These are phyloP conservation scores for Bombyx mandarina DNA, from an alignment of 1,140 invertebrate genomes.

Conservation along the genomic window DNA sequence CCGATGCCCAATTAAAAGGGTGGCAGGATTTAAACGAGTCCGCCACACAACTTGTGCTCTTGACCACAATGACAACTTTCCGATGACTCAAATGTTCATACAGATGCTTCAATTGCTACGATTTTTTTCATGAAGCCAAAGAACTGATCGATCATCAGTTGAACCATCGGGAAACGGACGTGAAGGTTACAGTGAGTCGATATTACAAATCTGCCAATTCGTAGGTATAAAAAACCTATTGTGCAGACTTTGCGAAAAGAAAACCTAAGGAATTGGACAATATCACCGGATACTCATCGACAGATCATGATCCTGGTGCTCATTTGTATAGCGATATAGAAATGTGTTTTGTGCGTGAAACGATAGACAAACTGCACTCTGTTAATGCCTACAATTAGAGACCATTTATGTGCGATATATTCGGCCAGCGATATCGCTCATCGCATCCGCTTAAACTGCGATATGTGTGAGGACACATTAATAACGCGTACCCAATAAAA, in stretches of 20 bases:
- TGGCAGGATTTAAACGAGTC: no score
- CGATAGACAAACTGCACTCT: slow-evolving; percentile 21
- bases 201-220: slow-evolving; percentile 24
- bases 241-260: slow-evolving; percentile 23
- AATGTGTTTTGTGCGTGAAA: slow-evolving; percentile 20
- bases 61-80: slow-evolving; percentile 28
- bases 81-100: slow-evolving; percentile 30
- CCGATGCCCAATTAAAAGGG: no score
- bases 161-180: slow-evolving; percentile 13
- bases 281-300: slow-evolving; percentile 25
- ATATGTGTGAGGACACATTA: slow-evolving; percentile 26
- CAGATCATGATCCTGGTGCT: slow-evolving; percentile 22
- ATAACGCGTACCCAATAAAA: slow-evolving; percentile 28
- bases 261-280: slow-evolving; percentile 20
- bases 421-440: slow-evolving; percentile 23
- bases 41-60: no score
- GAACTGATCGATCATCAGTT: slow-evolving; percentile 26
- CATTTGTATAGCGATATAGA: slow-evolving; percentile 20
- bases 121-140: slow-evolving; percentile 28
- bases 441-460: slow-evolving; percentile 15
- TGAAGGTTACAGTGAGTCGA: slow-evolving; percentile 20
- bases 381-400: slow-evolving; percentile 22
- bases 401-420: slow-evolving; percentile 23
- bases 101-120: slow-evolving; percentile 39
- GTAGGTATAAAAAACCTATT: slow-evolving; percentile 28